Evolutionary conservation across 2,113 vertebrate species (phyloP).

Genomic region (Cottus gobio): DNA sequence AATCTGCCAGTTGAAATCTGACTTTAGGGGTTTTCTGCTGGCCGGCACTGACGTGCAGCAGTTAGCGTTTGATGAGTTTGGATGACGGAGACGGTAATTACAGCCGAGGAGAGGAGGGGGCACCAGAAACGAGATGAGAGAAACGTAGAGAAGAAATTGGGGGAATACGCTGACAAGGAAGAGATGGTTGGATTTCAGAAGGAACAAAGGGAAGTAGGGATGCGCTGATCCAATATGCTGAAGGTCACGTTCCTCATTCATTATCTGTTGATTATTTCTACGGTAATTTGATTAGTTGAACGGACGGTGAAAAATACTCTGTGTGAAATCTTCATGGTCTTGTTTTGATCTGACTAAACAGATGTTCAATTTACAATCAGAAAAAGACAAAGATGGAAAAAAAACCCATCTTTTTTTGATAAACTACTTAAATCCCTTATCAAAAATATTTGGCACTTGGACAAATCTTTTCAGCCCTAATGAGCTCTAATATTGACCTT

Average conservation of each 20-base stretch:
- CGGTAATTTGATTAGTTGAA: not conserved
- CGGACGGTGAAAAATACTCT: not conserved
- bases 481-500: not conserved
- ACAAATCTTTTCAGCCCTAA: not conserved
- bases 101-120: constrained; percentile 2
- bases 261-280: not conserved
- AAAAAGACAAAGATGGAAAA: no score
- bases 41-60: not conserved
- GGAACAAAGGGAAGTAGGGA: not conserved
- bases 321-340: not conserved
- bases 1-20: not conserved
- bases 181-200: not conserved
- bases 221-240: not conserved
- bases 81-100: constrained; percentile 11
- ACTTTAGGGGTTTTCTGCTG: constrained; percentile 14
- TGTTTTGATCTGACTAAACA: no score
- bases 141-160: not conserved
- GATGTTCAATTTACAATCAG: not conserved
- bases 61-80: constrained; percentile 1
- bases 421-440: not conserved
- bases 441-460: not conserved
- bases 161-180: not conserved
- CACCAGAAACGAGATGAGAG: constrained; percentile 7
- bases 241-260: not conserved
- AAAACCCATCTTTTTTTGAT: no score